Evolutionary conservation across 2,888 invertebrate species (phyloP).

Genomic region (Scaptodrosophila latifasciaeformis): DNA sequence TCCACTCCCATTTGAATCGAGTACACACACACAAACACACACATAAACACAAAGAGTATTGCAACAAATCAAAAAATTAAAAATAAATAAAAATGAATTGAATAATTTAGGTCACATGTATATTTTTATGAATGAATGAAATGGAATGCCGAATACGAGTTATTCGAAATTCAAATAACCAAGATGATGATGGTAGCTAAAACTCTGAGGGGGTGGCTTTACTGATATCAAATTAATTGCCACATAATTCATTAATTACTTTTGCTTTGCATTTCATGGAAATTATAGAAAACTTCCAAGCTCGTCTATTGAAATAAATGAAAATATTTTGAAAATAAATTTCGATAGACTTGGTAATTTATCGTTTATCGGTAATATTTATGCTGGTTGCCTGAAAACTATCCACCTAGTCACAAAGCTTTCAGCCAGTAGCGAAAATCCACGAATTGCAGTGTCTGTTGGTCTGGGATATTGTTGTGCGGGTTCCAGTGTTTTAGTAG

Average conservation of each 20-base stretch:
- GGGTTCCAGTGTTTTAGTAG: conserved; percentile 7
- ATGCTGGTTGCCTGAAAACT: conserved; percentile 74
- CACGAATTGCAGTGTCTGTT: conserved; percentile 24
- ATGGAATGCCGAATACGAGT: background rate
- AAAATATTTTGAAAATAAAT: conserved; percentile 60
- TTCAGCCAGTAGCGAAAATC: conserved; percentile 27
- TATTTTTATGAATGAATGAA: conserved; percentile 32
- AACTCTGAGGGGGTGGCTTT: background rate
- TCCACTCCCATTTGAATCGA: conserved; percentile 6
- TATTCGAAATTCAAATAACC: background rate
- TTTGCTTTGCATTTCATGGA: conserved; percentile 9
- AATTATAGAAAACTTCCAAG: conserved; percentile 11
- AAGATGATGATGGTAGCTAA: conserved; percentile 28
- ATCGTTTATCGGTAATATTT: conserved; percentile 13
- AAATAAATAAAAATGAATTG: conserved; percentile 73
- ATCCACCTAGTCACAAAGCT: conserved; percentile 35
- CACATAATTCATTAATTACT: conserved; percentile 53
- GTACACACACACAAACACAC: background rate
- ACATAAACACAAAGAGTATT: conserved; percentile 31
- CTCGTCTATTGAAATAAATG: conserved; percentile 53
- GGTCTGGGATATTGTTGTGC: conserved; percentile 4
- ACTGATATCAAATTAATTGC: conserved; percentile 48
- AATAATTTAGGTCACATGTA: conserved; percentile 72
- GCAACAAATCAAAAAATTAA: conserved; percentile 73
- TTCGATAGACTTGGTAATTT: too few relatives aligned